phyloP scores from a whole-genome alignment of 2,888 invertebrate species.

The Venustoraphidia nigricollis region DNA sequence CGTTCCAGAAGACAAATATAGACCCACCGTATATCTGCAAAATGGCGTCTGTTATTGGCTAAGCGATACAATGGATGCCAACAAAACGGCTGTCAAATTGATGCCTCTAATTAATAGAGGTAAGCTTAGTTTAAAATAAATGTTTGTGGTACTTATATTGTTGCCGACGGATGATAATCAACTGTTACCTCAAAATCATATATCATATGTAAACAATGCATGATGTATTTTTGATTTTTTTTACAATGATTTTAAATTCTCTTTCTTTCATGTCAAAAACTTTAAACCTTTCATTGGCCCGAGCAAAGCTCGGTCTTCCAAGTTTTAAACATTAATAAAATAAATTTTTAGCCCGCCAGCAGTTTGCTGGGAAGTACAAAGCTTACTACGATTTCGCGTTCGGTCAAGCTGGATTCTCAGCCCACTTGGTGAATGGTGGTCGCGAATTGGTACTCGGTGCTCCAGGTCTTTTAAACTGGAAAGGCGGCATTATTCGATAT shows the following conservation, averaged over 20 bases:
- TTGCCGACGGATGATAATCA: too few species aligned
- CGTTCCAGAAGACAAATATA: slow-evolving; percentile 2
- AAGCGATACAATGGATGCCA: slow-evolving; percentile 20
- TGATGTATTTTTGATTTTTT: too few species aligned
- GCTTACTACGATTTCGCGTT: slow-evolving; percentile 26
- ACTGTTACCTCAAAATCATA: too few species aligned
- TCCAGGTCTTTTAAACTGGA: slow-evolving; percentile 38
- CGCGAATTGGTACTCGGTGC: slow-evolving; percentile 35
- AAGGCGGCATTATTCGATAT: slow-evolving; percentile 22
- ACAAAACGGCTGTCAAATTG: slow-evolving; percentile 19
- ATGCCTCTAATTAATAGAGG: slow-evolving; percentile 20
- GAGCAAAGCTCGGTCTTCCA: too few species aligned
- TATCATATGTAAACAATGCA: too few species aligned
- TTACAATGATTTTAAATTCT: too few species aligned
- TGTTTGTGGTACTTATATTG: too few species aligned
- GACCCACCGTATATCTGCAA: slow-evolving; percentile 17
- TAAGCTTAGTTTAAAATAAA: background rate
- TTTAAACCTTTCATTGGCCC: too few species aligned
- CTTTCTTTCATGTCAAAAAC: too few species aligned
- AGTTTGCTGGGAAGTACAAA: background rate
- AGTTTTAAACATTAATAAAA: too few species aligned
- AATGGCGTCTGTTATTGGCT: slow-evolving; percentile 30
- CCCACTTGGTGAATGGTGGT: slow-evolving; percentile 20
- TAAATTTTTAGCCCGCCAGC: background rate
- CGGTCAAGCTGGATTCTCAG: slow-evolving; percentile 31